Evolutionary conservation across 2,888 invertebrate genomes (phyloP).

Genomic region (Eubasilissa splendida): DNA sequence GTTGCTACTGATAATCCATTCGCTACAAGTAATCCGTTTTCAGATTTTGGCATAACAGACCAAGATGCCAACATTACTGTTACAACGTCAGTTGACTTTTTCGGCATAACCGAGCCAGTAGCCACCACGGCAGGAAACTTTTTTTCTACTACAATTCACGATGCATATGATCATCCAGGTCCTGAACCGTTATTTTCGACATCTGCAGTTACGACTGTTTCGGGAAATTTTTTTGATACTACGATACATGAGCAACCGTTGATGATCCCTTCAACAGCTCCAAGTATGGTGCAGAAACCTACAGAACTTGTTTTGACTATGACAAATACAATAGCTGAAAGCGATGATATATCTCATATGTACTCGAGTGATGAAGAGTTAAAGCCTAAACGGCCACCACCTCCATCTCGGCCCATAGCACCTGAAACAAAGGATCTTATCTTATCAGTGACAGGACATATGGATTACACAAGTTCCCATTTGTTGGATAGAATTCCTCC

Average conservation of each 20-base stretch:
- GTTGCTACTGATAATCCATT: conserved; percentile 80
- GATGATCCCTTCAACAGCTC: conserved; percentile 35
- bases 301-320: conserved; percentile 65
- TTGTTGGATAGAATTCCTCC: conserved; percentile 87
- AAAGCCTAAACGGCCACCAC: conserved; percentile 65
- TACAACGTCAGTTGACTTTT: conserved; percentile 67
- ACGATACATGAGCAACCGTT: conserved; percentile 51
- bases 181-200: conserved; percentile 56
- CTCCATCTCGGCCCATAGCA: conserved; percentile 76
- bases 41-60: conserved; percentile 70
- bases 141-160: conserved; percentile 56
- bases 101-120: conserved; percentile 65
- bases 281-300: conserved; percentile 62
- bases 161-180: conserved; percentile 49
- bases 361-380: conserved; percentile 61
- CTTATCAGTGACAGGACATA: conserved; percentile 88
- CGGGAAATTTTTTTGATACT: conserved; percentile 55
- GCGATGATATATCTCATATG: conserved; percentile 59
- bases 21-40: conserved; percentile 80
- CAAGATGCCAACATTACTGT: conserved; percentile 67
- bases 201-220: conserved; percentile 45
- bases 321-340: conserved; percentile 61
- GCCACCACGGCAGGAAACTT: conserved; percentile 61
- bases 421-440: conserved; percentile 89
- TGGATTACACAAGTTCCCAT: conserved; percentile 90